phyloP scores from a whole-genome alignment of 2,888 invertebrate species.

The Eupithecia abbreviata region DNA sequence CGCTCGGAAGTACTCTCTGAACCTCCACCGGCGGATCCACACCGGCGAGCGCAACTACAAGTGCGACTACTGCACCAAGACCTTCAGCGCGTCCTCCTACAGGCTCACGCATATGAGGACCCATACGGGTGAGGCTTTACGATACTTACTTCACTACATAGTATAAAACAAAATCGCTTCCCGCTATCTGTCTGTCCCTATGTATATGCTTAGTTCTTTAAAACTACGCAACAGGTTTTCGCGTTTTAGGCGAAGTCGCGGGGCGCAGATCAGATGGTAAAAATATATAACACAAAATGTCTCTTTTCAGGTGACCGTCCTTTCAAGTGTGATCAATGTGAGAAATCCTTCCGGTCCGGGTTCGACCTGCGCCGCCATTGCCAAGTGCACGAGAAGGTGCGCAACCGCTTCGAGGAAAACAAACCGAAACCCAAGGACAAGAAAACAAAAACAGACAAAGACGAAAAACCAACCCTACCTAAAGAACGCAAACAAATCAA shows the following conservation, averaged over 20 bases:
- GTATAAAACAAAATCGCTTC: too few relatives aligned
- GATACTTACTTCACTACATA: not conserved
- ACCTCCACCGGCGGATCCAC: slow-evolving; percentile 92
- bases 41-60: slow-evolving; percentile 94
- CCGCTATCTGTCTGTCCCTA: too few relatives aligned
- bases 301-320: slow-evolving; percentile 88
- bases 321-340: slow-evolving; percentile 89
- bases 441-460: slow-evolving; percentile 41
- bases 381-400: slow-evolving; percentile 85
- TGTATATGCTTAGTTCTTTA: too few relatives aligned
- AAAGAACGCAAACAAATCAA: slow-evolving; percentile 34
- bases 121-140: slow-evolving; percentile 87
- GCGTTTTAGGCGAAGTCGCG: too few relatives aligned
- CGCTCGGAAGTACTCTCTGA: slow-evolving; percentile 93
- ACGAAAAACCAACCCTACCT: slow-evolving; percentile 20
- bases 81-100: slow-evolving; percentile 93
- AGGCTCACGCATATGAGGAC: slow-evolving; percentile 92
- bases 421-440: slow-evolving; percentile 48
- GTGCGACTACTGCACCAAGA: slow-evolving; percentile 92
- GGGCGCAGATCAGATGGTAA: too few relatives aligned
- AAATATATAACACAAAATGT: slow-evolving; percentile 6
- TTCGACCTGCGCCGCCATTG: slow-evolving; percentile 93
- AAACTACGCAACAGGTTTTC: too few relatives aligned
- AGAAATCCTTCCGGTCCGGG: slow-evolving; percentile 91
- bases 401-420: slow-evolving; percentile 54